Evolutionary conservation across 2,113 vertebrate genomes (phyloP), one percentile per base, ranked within the genome.

Genomic region (Recurvirostra avosetta): DNA sequence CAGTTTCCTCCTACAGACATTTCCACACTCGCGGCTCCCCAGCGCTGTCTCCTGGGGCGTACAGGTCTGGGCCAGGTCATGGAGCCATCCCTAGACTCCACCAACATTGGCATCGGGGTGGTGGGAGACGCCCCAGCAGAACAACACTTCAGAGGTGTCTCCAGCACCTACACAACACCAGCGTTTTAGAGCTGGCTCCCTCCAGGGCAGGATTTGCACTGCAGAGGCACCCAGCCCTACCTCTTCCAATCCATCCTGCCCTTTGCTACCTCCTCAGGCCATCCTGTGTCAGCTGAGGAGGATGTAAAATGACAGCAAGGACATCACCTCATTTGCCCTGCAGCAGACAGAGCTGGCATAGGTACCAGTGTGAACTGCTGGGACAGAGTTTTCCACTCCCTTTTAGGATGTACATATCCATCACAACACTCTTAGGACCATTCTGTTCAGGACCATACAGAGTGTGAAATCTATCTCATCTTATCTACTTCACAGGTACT

Each of bases 41-140:
- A 21, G 36, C 61, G 36, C 45, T 40, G 29, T 38, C 53, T 41
- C 19, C 81, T 15, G 16, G 26, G 17, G 5, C 0, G 0, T 8
- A 4, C 25, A 55, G 52, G 29, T 30, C 56, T 11, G 4, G 30
- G 11, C 15, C 19, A 21, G 4, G 23, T 7, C 73, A 49, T 0
- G 0, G 43, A 89, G 11, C 21, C 34, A 22, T 6, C 61, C 34
- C 34, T 15, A 47, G 30, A 22, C 26, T 68, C 56, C 70, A 85
- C 12, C 61, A 61, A 6, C 25, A 49, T n/a, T 40, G 26, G 63
- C 12, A 10, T 10, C 22, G 32, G 30, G 25, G 3, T 88, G 58
- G 6, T 27, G 58, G 15, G 34, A 84, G 45, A n/a, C 5, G 30
- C 23, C 41, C 30, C 30, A 52, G 52, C 49, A 88, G 34, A 65